A percentile compares a stretch with the other conserved stretches of the same genome.
These are phyloP conservation scores for Batillaria attramentaria DNA, from an alignment of 1,140 invertebrate genomes.

Conservation along the genomic window DNA sequence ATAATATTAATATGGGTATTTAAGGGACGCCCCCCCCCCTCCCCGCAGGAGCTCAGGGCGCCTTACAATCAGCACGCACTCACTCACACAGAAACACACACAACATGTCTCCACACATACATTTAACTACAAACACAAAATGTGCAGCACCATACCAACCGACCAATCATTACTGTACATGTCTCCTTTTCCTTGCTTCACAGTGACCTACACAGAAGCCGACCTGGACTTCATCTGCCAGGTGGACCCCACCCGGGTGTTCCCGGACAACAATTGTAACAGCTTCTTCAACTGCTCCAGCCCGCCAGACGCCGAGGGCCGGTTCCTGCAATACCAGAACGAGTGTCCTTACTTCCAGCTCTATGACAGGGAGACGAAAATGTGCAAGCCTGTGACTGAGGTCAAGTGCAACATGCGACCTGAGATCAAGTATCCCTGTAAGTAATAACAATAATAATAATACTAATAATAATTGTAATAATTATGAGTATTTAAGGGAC, in stretches of 20 bases:
- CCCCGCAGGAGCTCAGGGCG: no score
- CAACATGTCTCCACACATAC: no score
- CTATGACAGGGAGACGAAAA: not conserved
- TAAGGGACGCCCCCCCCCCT: no score
- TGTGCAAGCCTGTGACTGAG: not conserved
- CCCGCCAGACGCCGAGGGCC: not conserved
- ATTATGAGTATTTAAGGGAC: no score
- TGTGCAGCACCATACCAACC: not conserved
- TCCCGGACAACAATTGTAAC: not conserved
- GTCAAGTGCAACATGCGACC: not conserved
- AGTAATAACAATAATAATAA: no score
- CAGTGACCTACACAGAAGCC: not conserved
- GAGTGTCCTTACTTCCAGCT: not conserved
- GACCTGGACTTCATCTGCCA: not conserved
- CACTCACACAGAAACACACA: no score
- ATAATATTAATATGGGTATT: no score
- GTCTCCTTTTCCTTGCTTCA: not conserved
- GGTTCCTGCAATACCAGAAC: not conserved
- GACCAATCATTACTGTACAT: not conserved
- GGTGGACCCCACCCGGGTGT: not conserved
- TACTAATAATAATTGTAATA: no score
- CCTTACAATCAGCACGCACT: no score
- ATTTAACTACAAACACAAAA: no score
- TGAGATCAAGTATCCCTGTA: constrained; percentile 3
- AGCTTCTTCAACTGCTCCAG: constrained; percentile 6